phyloP scores from a whole-genome alignment of 2,888 invertebrate species.

The Brachypalpus laphriformis region DNA sequence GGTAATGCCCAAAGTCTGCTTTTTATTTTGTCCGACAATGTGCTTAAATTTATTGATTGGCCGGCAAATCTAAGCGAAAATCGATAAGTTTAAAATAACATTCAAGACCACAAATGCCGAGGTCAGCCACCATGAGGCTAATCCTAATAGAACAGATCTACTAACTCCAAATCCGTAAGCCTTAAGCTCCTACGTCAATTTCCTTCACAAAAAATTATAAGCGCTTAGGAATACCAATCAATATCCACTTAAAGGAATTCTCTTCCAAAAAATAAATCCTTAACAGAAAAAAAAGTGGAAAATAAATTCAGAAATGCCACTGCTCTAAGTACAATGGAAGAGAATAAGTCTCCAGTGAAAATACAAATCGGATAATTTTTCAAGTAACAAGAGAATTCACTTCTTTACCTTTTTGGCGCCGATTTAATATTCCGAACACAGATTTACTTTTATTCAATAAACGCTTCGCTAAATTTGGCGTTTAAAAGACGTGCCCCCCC shows the following conservation, averaged over 20 bases:
- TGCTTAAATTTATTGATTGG: too few species aligned
- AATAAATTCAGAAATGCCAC: conserved; percentile 11
- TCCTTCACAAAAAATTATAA: neutral
- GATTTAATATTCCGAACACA: conserved; percentile 74
- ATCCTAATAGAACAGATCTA: neutral
- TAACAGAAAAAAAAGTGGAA: neutral
- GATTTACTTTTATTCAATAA: conserved; percentile 76
- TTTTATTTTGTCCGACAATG: too few species aligned
- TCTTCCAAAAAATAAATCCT: neutral
- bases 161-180: neutral
- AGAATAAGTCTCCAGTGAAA: conserved; percentile 32
- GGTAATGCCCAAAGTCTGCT: too few species aligned
- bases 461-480: conserved; percentile 74
- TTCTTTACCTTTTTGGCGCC: conserved; percentile 54
- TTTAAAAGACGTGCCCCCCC: conserved; percentile 62
- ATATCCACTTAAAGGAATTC: conserved; percentile 33
- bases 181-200: conserved; percentile 29
- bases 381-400: conserved; percentile 73
- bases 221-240: neutral
- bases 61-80: too few species aligned
- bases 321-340: conserved; percentile 2
- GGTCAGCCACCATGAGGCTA: neutral
- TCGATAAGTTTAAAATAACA: too few species aligned
- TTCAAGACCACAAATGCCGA: neutral
- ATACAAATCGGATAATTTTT: conserved; percentile 72